Conservation (phyloP, 2,113 vertebrate species). For the Procavia capensis region DNA sequence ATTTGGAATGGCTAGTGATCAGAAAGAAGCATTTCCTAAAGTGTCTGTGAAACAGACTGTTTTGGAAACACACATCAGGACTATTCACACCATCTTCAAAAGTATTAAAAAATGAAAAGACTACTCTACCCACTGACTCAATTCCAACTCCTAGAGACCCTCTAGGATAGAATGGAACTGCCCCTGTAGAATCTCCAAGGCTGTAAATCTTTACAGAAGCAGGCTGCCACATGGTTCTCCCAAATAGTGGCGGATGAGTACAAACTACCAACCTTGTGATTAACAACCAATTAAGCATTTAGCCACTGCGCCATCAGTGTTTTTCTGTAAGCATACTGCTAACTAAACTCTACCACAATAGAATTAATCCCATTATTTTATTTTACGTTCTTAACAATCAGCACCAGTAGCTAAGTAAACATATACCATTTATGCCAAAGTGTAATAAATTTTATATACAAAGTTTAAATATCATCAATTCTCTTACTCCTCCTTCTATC, state of each 20-base stretch:
- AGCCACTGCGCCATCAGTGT: not conserved
- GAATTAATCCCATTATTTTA: conserved; percentile 29
- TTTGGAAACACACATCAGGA: not conserved
- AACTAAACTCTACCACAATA: conserved; percentile 45
- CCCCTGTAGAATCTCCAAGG: not conserved
- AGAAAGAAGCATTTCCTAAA: no score
- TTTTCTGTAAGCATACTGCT: not conserved
- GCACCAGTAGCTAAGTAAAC: conserved; percentile 41
- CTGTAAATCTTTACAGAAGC: not conserved
- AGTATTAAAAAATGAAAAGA: not conserved
- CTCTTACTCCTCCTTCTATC: conserved; percentile 12
- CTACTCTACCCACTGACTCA: not conserved
- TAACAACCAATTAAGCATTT: not conserved
- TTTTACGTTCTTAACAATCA: conserved; percentile 53
- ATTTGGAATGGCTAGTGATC: no score
- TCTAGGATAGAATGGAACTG: not conserved
- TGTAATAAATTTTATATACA: conserved; percentile 6
- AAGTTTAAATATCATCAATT: conserved; percentile 51
- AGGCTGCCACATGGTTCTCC: not conserved
- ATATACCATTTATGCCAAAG: not conserved
- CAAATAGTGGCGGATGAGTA: no score
- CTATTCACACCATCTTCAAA: not conserved
- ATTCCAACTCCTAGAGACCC: not conserved
- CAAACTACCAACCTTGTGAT: no score
- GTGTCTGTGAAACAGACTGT: not conserved